phyloP scores from a whole-genome alignment of 2,797 vertebrate species.

The Rhadinocentrus ornatus region DNA sequence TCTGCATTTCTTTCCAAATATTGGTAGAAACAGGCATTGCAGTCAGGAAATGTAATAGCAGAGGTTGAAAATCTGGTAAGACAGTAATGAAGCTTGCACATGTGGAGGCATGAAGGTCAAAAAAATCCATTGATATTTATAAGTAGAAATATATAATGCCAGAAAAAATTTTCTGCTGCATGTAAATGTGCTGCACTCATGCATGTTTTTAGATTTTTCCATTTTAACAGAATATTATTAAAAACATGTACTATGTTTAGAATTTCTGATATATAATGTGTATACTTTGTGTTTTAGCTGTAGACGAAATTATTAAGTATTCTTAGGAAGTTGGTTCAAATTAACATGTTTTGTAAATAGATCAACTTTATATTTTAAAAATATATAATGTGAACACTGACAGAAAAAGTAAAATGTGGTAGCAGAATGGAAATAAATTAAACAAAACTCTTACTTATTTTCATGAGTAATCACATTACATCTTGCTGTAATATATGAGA shows the following conservation, averaged over 20 bases:
- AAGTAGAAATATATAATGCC: background rate
- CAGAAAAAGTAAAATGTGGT: no score
- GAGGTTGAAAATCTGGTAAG: slow-evolving; percentile 18
- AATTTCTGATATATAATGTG: background rate
- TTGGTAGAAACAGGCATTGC: slow-evolving; percentile 25
- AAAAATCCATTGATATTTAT: background rate
- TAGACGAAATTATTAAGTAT: background rate
- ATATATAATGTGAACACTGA: no score
- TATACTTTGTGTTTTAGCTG: background rate
- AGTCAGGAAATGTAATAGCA: slow-evolving; percentile 21
- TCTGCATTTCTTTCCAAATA: slow-evolving; percentile 27
- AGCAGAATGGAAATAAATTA: no score
- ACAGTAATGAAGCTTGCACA: background rate
- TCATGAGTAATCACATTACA: no score
- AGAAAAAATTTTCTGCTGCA: background rate
- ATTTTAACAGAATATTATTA: background rate
- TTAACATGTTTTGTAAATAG: background rate
- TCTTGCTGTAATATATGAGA: no score
- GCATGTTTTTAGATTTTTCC: no score
- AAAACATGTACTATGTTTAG: background rate
- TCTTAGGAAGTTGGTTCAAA: background rate
- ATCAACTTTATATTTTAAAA: background rate
- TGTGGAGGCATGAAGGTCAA: background rate
- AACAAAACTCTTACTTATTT: no score
- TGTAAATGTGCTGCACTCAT: background rate